Evolutionary conservation across 2,888 invertebrate species (phyloP).

Genomic region (Abrostola triplasia): DNA sequence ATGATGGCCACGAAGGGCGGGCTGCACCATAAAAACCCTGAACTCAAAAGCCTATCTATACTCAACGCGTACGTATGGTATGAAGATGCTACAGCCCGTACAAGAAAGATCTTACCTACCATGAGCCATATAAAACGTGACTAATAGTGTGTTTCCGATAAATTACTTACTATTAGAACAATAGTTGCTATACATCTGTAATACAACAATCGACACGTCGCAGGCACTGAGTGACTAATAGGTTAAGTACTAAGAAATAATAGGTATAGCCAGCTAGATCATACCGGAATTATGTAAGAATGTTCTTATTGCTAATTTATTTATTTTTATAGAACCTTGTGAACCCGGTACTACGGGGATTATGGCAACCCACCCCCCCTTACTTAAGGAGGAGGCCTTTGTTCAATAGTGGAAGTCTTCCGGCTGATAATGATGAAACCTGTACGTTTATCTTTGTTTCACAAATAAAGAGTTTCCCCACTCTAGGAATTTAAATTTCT

Average conservation of each 20-base stretch:
- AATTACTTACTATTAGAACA: slow-evolving; percentile 14
- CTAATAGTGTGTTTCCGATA: slow-evolving; percentile 25
- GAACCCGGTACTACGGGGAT: background rate
- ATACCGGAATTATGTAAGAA: slow-evolving; percentile 31
- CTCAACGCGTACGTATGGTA: no score
- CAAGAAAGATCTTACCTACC: background rate
- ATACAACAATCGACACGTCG: slow-evolving; percentile 32
- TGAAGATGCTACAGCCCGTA: no score
- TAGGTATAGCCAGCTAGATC: slow-evolving; percentile 1
- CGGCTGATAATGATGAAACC: no score
- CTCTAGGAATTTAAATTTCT: no score
- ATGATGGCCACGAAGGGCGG: no score
- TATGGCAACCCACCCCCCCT: no score
- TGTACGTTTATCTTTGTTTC: no score
- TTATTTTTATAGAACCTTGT: background rate
- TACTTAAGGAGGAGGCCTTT: no score
- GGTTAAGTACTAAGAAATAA: background rate
- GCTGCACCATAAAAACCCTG: no score
- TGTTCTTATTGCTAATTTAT: background rate
- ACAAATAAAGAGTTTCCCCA: no score
- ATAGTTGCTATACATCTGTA: slow-evolving; percentile 22
- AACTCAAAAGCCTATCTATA: no score
- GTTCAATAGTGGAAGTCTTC: no score
- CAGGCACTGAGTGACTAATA: slow-evolving; percentile 29
- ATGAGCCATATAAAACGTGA: slow-evolving; percentile 13